Evolutionary conservation across 2,888 invertebrate species (phyloP), one percentile per base, ranked within the genome.

Genomic region (Tinea semifulvella): DNA sequence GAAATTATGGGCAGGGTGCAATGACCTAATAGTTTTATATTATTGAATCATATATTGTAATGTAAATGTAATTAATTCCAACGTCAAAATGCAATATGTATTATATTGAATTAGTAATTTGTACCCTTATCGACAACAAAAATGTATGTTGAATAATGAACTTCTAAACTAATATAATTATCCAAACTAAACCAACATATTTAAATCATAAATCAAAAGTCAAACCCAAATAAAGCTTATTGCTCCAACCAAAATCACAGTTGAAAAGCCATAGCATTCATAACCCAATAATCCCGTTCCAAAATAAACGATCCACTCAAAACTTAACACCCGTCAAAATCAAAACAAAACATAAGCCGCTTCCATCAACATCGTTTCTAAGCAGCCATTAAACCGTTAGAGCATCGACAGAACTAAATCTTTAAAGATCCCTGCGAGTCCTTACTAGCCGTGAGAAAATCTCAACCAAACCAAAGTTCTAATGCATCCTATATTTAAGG

Each of bases 401-500:
- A 53, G 59, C 66, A 43, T 31, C 68, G 68, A 63, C 68, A 66
- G 53, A 56, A 49, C 55, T 56, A 42, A 47, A 45, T 47, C 50
- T 65, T 60, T 61, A 64, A 61, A 64, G 62, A 67, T 67, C 64
- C 56, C 55, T 51, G 50, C 48, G 50, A 61, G 58, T 68, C 68
- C 67, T 72, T 71, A 43, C 36, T n/a, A 22, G 67, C 67, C 72
- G 72, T 76, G 74, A 73, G 75, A 75, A 75, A 68, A 69, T 66
- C 58, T 65, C 57, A 61, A 63, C 58, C 11, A n/a, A 2, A 26
- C 27, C 27, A 31, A 28, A 8, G 63, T 63, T 67, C 62, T 66
- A 66, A 68, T 62, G 65, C 63, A 65, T 69, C 63, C 57, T 61
- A 62, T 63, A 58, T 61, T 55, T 54, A 54, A 73, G 71, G 71